These are phyloP conservation scores for Copidosoma aretas DNA, from an alignment of 2,888 invertebrate species.

Conservation along the genomic window DNA sequence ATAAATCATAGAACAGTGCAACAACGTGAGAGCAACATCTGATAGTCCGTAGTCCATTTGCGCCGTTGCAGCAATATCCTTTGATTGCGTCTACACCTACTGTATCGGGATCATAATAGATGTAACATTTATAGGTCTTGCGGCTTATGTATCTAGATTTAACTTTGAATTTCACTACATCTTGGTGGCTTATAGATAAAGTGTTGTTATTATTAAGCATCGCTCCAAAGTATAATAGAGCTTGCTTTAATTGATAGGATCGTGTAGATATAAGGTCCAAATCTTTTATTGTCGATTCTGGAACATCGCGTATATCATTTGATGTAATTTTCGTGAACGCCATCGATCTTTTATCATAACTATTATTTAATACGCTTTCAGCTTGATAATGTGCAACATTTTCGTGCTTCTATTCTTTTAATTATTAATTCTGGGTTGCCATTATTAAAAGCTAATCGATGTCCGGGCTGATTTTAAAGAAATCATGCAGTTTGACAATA, in stretches of 20 bases:
- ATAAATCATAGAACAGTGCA: no score
- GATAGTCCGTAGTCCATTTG: no score
- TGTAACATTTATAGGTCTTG: conserved; percentile 4
- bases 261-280: background rate
- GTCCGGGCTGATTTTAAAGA: background rate
- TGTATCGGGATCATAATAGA: background rate
- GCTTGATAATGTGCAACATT: background rate
- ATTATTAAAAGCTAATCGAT: background rate
- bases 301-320: background rate
- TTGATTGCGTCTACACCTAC: background rate
- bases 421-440: background rate
- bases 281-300: no score
- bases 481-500: background rate
- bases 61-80: conserved; percentile 2
- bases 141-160: conserved; percentile 1
- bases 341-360: no score
- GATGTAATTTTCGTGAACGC: background rate
- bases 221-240: background rate
- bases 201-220: background rate
- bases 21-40: no score
- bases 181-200: background rate
- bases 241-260: background rate
- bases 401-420: background rate
- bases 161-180: background rate
- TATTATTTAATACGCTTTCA: no score